These are phyloP conservation scores for Syngnathus typhle DNA, from an alignment of 2,113 vertebrate genomes.

Conservation along the genomic window DNA sequence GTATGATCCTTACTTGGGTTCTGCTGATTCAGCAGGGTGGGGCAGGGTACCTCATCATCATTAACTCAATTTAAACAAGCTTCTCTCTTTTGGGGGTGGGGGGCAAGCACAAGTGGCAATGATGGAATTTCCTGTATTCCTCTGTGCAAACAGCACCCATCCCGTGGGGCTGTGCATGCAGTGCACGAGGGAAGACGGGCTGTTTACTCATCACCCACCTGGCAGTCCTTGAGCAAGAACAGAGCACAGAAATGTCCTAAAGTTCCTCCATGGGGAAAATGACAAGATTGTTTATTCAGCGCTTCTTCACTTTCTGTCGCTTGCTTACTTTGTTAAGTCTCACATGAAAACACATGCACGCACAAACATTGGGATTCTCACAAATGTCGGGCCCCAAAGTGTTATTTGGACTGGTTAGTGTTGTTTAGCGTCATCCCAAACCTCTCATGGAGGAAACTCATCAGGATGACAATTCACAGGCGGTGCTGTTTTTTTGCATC, in stretches of 20 bases:
- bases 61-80: slow-evolving; percentile 45
- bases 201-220: slow-evolving; percentile 69
- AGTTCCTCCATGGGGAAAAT: slow-evolving; percentile 15
- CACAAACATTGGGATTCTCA: slow-evolving; percentile 20
- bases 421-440: slow-evolving; percentile 27
- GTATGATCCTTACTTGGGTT: slow-evolving; percentile 9
- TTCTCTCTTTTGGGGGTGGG: slow-evolving; percentile 7
- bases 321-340: slow-evolving; percentile 30
- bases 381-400: slow-evolving; percentile 44
- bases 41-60: slow-evolving; percentile 34
- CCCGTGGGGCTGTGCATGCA: slow-evolving; percentile 39
- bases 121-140: slow-evolving; percentile 63
- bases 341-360: slow-evolving; percentile 2
- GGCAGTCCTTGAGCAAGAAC: slow-evolving; percentile 53
- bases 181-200: slow-evolving; percentile 32
- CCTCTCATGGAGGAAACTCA: slow-evolving; percentile 7
- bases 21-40: slow-evolving; percentile 46
- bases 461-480: slow-evolving; percentile 38
- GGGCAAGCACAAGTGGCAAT: slow-evolving; percentile 40
- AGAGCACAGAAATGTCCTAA: slow-evolving; percentile 27
- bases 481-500: slow-evolving; percentile 15
- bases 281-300: slow-evolving; percentile 38
- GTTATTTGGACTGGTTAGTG: slow-evolving; percentile 39
- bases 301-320: slow-evolving; percentile 35
- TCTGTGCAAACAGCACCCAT: slow-evolving; percentile 51